Percentiles rank a stretch among this genome's conserved stretches.
phyloP scores from a whole-genome alignment of 2,888 invertebrate genomes.

The Eugnorisma glareosa region DNA sequence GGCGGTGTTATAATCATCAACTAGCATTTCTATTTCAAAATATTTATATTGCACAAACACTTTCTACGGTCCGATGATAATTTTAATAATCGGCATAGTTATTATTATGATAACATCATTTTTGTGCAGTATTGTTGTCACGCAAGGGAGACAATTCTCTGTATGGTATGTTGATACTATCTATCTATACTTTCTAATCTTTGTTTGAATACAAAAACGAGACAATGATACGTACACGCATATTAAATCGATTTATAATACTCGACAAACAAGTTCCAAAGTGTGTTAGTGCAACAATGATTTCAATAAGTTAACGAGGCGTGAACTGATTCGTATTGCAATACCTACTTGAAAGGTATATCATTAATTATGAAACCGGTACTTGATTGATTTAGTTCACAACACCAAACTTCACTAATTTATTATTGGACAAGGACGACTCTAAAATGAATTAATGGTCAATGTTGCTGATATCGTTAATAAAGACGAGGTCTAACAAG shows the following conservation, averaged over 20 bases:
- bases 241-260: constrained; percentile 67
- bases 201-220: constrained; percentile 75
- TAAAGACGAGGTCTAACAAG: constrained; percentile 66
- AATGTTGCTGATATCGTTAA: constrained; percentile 60
- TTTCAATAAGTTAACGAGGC: constrained; percentile 75
- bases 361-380: constrained; percentile 73
- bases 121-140: constrained; percentile 73
- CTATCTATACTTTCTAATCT: constrained; percentile 84
- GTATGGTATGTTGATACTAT: constrained; percentile 71
- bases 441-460: constrained; percentile 36
- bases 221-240: constrained; percentile 72
- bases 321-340: constrained; percentile 72
- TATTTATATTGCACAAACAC: constrained; percentile 53
- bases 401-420: constrained; percentile 59
- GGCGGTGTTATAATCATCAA: constrained; percentile 42
- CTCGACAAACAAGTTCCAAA: constrained; percentile 69
- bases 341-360: constrained; percentile 66
- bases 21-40: constrained; percentile 61
- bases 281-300: constrained; percentile 69
- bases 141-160: constrained; percentile 64
- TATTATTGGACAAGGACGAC: constrained; percentile 21
- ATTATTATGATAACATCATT: constrained; percentile 80
- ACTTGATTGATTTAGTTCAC: constrained; percentile 70
- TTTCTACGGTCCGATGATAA: constrained; percentile 80
- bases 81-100: constrained; percentile 76